Evolutionary conservation across 2,888 invertebrate genomes (phyloP), one percentile per base, ranked within the genome.

Genomic region (Phyto melanocephala): DNA sequence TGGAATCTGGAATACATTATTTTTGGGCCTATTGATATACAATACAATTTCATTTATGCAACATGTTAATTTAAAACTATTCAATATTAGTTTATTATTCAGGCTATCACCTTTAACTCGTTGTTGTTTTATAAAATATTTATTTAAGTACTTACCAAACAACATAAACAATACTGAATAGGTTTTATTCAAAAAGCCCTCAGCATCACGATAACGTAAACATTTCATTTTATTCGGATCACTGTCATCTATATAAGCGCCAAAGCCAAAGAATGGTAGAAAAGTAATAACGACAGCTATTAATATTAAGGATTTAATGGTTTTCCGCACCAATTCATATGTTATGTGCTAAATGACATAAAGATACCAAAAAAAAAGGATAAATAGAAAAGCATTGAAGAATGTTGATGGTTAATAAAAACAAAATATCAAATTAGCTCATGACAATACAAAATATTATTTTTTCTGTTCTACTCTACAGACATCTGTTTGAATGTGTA

Each of bases 101-200:
- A n/a, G n/a, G n/a, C 6, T 28, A 6, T 28, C 28, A 28, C 28
- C 3, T 28, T 28, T 28, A n/a, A n/a, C n/a, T n/a, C 6, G 28
- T 28, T 28, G 28, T 28, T 5, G 4, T 40, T 40, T 40, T 13
- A 11, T 40, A 13, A 42, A 42, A 58, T 13, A 15, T 20, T 10
- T 11, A 13, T n/a, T 37, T n/a, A 2, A 11, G 2, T 11, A 83
- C 86, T 93, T 90, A 96, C 96, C 96, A 87, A 95, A 95, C 40
- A 92, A 88, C 86, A 96, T 95, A 90, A 95, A 96, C 63, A 96
- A 91, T 86, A 95, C 94, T 3, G 96, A 95, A 88, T 97, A 97
- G 0, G 93, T 93, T 84, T 94, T 92, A 91, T 96, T 96, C 42
- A 91, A 90, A 0, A 93, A 89, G 28, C 93, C 91, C 7, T 91